Evolutionary conservation across 2,113 vertebrate genomes (phyloP), one percentile per base, ranked within the genome.

Genomic region (Gymnogyps californianus): DNA sequence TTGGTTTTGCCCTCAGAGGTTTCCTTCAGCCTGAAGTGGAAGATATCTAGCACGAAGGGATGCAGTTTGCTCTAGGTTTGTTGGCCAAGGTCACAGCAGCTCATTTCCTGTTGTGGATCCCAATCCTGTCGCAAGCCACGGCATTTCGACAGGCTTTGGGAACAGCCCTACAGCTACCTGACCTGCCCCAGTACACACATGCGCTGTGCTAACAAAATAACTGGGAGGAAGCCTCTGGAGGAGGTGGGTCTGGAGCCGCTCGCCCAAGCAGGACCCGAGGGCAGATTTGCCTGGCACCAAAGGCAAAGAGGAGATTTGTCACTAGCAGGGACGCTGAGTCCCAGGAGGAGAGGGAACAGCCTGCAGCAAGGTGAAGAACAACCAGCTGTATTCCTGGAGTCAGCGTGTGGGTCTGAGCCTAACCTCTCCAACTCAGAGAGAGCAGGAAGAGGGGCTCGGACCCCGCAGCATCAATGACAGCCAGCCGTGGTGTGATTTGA

Each of bases 21-120:
- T 70, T 92, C 15, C 25, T 69, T 83, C 58, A 69, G 36, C 44
- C 58, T 62, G n/a, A 79, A 71, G 40, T 20, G 32, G 29, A 75
- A 67, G 47, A 10, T 7, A 13, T 22, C 24, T 34, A 13, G 47
- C 0, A 1, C 0, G 0, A 79, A 62, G 36, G 13, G 25, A 47
- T 38, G 16, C 8, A 14, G 10, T 59, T 91, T 84, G 19, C 29
- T 54, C 40, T 13, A 16, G 22, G 22, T 54, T 77, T 85, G 25
- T 21, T 52, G 31, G 61, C 11, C 57, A 69, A 2, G 28, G 13
- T 29, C 6, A n/a, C 6, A 9, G 40, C 57, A 88, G 36, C 20
- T 74, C 31, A 47, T 94, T 93, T 92, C 14, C 34, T 59, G 28
- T 46, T 1, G 6, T 62, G 16, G 21, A 85, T 42, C n/a, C 31